Conservation (phyloP, 2,113 vertebrate genomes). For the Phaetusa simplex region DNA sequence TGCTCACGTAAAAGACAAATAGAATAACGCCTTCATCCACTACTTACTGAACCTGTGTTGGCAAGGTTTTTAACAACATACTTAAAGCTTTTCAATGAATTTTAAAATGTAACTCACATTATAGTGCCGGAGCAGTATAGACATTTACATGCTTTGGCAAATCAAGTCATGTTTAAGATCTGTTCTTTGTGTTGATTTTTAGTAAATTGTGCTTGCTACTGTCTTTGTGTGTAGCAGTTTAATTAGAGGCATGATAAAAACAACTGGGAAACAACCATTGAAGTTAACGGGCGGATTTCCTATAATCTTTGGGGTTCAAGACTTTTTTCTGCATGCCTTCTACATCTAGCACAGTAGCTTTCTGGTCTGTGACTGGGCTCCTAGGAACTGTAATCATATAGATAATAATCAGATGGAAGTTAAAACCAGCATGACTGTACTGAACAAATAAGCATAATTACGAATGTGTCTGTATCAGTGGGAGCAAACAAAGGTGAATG, state of each 20-base stretch:
- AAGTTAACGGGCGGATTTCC: neutral
- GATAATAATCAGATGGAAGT: neutral
- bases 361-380: neutral
- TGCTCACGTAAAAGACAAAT: neutral
- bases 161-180: neutral
- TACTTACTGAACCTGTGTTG: neutral
- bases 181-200: neutral
- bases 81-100: neutral
- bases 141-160: neutral
- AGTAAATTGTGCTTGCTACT: neutral
- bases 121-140: neutral
- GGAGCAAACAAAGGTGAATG: neutral
- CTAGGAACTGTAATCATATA: neutral
- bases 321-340: neutral
- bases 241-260: neutral
- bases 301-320: neutral
- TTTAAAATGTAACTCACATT: neutral
- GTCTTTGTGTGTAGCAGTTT: neutral
- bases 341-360: neutral
- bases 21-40: neutral
- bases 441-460: conserved; percentile 2
- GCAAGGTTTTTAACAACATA: neutral
- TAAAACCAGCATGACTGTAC: neutral
- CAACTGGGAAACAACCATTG: neutral
- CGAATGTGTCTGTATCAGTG: neutral